Base-by-base conservation (phyloP, 2,888 invertebrate genomes). In the Mythimna albipuncta region DNA sequence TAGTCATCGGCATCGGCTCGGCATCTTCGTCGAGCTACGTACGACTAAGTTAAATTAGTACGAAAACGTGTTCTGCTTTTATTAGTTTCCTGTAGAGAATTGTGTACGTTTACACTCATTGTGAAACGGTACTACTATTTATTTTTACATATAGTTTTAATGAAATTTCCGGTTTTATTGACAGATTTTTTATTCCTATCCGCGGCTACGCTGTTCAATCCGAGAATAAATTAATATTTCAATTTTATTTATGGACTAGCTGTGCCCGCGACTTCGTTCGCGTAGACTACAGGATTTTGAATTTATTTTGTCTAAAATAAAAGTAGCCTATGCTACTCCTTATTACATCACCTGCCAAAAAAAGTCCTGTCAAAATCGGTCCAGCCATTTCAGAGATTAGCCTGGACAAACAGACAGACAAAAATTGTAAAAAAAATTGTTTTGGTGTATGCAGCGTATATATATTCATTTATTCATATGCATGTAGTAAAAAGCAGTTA, bases 31-130 rank as follows among this genome's bases (percentile, higher is more conserved):
- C 82, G 84, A 86, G 85, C 87, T 83, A 83, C 85, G 87, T 84
- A 87, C 89, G 88, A 87, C 86, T 84, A 91, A 93, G 90, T 93
- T 92, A 91, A 93, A 93, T 92, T 93, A 92, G 91, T 90, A 90
- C 87, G 87, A 88, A 89, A 90, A 91, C 93, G 93, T 93, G 93
- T 90, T 87, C 86, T 79, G 90, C 86, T 91, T 93, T 92, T 92
- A 92, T 91, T 89, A 91, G 89, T 87, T 81, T 72, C 75, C 83
- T 74, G 77, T 78, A 74, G 86, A 88, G 89, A 89, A 89, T 89
- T 90, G 89, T 90, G 84, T 83, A 84, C 84, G 73, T 82, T 81
- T 84, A 83, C 87, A 82, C 83, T 81, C 81, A 85, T 85, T 85
- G 86, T 88, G 89, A 88, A 88, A 88, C 84, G 85, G 85, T 87